Percentiles rank a stretch among this genome's conserved stretches.
These are phyloP conservation scores for Nemurella pictetii DNA, from an alignment of 2,888 invertebrate species.

Conservation along the genomic window DNA sequence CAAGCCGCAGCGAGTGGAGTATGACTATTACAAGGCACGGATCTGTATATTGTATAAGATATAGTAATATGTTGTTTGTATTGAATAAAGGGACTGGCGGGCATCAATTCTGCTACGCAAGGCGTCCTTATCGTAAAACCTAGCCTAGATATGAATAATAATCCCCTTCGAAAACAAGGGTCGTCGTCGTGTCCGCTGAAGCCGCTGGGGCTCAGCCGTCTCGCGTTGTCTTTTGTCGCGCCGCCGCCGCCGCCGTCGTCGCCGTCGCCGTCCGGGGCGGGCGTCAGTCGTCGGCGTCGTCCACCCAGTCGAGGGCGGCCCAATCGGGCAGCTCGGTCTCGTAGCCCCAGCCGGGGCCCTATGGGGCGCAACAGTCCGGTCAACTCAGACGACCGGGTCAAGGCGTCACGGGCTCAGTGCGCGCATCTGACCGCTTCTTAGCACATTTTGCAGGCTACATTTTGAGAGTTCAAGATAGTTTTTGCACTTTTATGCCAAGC, in stretches of 20 bases:
- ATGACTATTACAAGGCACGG: slow-evolving; percentile 42
- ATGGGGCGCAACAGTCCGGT: slow-evolving; percentile 42
- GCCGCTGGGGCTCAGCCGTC: neutral
- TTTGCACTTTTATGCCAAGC: too few relatives aligned
- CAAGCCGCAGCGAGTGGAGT: neutral
- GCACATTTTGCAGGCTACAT: too few relatives aligned
- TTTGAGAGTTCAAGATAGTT: too few relatives aligned
- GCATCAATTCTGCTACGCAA: neutral
- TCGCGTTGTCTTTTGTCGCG: neutral
- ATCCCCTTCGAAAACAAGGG: slow-evolving; percentile 37
- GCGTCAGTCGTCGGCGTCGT: slow-evolving; percentile 59
- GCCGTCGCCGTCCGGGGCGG: neutral
- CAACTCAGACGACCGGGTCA: too few relatives aligned
- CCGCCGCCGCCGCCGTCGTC: slow-evolving; percentile 8
- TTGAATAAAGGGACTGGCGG: neutral
- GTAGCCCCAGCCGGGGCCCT: slow-evolving; percentile 95
- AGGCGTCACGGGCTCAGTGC: too few relatives aligned
- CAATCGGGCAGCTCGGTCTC: slow-evolving; percentile 90
- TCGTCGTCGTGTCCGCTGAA: neutral
- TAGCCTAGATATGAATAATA: slow-evolving; percentile 15
- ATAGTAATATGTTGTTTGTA: slow-evolving; percentile 16
- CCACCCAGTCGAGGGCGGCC: slow-evolving; percentile 85
- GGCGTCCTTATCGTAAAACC: neutral
- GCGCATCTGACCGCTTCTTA: too few relatives aligned
- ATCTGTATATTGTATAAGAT: slow-evolving; percentile 35